Percentiles rank a stretch among this genome's conserved stretches.
Conservation (phyloP, 2,113 vertebrate genomes). For the Centropristis striata region DNA sequence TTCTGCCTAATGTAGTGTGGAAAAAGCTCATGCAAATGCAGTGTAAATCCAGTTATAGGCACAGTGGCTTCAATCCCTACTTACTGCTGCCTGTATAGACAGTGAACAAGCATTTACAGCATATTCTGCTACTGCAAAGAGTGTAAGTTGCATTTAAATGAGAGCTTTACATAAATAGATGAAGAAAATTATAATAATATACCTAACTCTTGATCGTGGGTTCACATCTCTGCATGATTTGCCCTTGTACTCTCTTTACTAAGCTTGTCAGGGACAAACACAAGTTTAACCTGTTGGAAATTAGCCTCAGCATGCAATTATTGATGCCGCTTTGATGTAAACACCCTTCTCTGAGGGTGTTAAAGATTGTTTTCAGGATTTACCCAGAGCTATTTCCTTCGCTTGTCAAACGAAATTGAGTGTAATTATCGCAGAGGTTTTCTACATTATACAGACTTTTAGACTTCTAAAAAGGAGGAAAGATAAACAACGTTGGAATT, state of each 20-base stretch:
- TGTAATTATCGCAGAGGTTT: conserved; percentile 66
- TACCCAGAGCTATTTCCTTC: conserved; percentile 55
- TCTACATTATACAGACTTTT: conserved; percentile 39
- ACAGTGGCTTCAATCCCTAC: conserved; percentile 17
- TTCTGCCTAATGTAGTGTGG: conserved; percentile 72
- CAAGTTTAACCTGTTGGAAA: conserved; percentile 69
- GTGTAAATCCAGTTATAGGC: conserved; percentile 47
- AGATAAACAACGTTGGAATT: conserved; percentile 70
- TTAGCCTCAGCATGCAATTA: conserved; percentile 55
- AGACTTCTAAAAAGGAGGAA: conserved; percentile 52
- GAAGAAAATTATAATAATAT: neutral
- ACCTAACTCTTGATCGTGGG: conserved; percentile 12
- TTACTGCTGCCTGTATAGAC: conserved; percentile 1
- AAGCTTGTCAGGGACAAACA: conserved; percentile 56
- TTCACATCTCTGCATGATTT: conserved; percentile 26
- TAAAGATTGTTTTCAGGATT: conserved; percentile 71
- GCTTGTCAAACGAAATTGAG: conserved; percentile 47
- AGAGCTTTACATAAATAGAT: conserved; percentile 24
- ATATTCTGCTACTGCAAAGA: conserved; percentile 6
- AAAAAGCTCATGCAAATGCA: conserved; percentile 65
- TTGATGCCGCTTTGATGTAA: conserved; percentile 64
- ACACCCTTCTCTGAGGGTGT: conserved; percentile 60
- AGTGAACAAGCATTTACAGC: conserved; percentile 21
- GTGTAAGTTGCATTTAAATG: neutral
- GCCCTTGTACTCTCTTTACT: conserved; percentile 21